phyloP scores from a whole-genome alignment of 2,113 vertebrate genomes.

The Caracal caracal region DNA sequence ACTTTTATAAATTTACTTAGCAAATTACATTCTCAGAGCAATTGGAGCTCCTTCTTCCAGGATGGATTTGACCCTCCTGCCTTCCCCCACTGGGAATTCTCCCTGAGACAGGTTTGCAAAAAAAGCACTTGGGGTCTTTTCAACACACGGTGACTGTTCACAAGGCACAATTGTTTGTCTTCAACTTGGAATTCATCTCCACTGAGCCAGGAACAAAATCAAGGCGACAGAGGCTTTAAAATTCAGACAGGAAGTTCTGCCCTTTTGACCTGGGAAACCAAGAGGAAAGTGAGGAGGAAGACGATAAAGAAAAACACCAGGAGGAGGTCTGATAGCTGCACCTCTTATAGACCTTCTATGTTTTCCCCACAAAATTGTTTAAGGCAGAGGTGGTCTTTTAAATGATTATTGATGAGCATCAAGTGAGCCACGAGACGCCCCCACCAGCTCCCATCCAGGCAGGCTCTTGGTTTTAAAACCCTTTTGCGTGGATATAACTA shows the following conservation, averaged over 20 bases:
- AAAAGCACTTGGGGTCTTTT: conserved; percentile 63
- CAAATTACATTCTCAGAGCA: conserved; percentile 1
- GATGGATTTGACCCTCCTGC: neutral
- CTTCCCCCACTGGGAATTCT: conserved; percentile 22
- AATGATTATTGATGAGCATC: conserved; percentile 3
- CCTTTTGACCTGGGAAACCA: conserved; percentile 80
- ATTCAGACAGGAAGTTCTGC: conserved; percentile 83
- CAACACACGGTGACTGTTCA: conserved; percentile 38
- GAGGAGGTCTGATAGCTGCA: conserved; percentile 41
- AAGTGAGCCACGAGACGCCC: neutral
- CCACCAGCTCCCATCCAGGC: neutral
- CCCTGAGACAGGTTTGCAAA: neutral
- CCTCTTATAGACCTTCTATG: conserved; percentile 8
- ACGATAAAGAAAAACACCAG: conserved; percentile 81
- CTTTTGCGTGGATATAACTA: too few relatives aligned
- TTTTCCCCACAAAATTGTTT: conserved; percentile 43
- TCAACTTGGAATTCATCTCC: conserved; percentile 70
- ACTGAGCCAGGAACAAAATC: conserved; percentile 73
- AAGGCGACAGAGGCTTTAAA: conserved; percentile 69
- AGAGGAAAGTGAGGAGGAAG: conserved; percentile 84
- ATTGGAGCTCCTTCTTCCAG: neutral
- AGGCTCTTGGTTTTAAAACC: neutral
- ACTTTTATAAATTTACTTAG: neutral
- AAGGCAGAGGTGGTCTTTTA: conserved; percentile 48
- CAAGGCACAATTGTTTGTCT: conserved; percentile 69